phyloP scores from a whole-genome alignment of 1,140 invertebrate genomes.

The Drosophila mayri region DNA sequence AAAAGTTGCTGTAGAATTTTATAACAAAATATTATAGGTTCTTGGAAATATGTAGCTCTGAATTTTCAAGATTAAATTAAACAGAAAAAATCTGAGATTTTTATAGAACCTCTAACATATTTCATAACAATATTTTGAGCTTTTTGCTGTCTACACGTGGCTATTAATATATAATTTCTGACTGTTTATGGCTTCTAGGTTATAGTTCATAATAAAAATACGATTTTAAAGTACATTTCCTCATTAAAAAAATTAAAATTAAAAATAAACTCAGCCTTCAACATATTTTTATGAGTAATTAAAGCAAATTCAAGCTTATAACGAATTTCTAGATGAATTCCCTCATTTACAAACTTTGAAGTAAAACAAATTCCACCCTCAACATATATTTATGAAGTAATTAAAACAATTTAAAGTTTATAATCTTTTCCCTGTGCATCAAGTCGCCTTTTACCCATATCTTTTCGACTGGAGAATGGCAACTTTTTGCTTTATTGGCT shows the following conservation, averaged over 20 bases:
- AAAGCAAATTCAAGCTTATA: background rate
- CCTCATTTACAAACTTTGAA: background rate
- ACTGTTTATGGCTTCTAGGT: background rate
- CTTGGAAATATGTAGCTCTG: background rate
- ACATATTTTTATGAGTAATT: background rate
- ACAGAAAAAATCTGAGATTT: background rate
- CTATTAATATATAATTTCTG: background rate
- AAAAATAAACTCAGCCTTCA: background rate
- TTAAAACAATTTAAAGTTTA: background rate
- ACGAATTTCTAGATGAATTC: background rate
- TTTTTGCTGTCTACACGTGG: background rate
- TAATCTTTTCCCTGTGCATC: constrained; percentile 6
- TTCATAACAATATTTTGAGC: background rate
- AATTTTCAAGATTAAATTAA: background rate
- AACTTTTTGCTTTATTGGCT: constrained; percentile 78
- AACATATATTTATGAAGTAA: background rate
- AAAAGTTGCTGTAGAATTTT: accelerated
- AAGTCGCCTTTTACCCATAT: constrained; percentile 10
- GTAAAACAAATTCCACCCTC: background rate
- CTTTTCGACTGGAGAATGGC: constrained; percentile 49
- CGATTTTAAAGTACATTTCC: background rate
- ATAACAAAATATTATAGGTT: background rate
- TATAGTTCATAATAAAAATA: background rate
- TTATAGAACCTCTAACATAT: background rate
- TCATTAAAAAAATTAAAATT: background rate